These are phyloP conservation scores for Aromia moschata DNA, from an alignment of 2,888 invertebrate species.

Conservation along the genomic window DNA sequence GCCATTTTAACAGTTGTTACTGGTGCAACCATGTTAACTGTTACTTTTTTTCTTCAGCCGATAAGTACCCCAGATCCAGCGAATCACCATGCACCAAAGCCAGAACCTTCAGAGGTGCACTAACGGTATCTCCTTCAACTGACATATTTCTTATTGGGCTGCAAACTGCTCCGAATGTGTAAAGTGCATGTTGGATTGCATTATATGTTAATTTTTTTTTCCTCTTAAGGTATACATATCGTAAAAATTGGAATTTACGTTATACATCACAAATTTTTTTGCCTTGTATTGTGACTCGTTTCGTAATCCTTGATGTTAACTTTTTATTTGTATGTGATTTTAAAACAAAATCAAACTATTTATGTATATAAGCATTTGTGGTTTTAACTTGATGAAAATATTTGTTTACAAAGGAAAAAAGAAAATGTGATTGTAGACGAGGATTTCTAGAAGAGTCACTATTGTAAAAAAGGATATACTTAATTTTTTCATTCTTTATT, in stretches of 20 bases:
- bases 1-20: too few relatives aligned
- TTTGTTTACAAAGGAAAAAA: slow-evolving; percentile 29
- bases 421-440: slow-evolving; percentile 35
- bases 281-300: slow-evolving; percentile 37
- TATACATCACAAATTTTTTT: slow-evolving; percentile 42
- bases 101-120: slow-evolving; percentile 87
- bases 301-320: slow-evolving; percentile 35
- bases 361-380: slow-evolving; percentile 40
- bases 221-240: slow-evolving; percentile 54
- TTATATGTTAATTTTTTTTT: slow-evolving; percentile 41
- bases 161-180: slow-evolving; percentile 52
- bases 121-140: slow-evolving; percentile 61
- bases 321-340: slow-evolving; percentile 41
- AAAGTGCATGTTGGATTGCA: slow-evolving; percentile 49
- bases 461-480: slow-evolving; percentile 25
- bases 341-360: slow-evolving; percentile 34
- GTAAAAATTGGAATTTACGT: slow-evolving; percentile 44
- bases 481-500: slow-evolving; percentile 28
- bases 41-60: slow-evolving; percentile 66
- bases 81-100: slow-evolving; percentile 81
- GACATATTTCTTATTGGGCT: slow-evolving; percentile 46
- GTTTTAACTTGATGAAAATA: slow-evolving; percentile 33
- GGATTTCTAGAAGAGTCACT: slow-evolving; percentile 36
- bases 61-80: slow-evolving; percentile 85
- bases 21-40: too few relatives aligned